Percentiles rank a stretch among this genome's conserved stretches.
These are phyloP conservation scores for Varanus salvator DNA, from an alignment of 2,113 vertebrate species.

Conservation along the genomic window DNA sequence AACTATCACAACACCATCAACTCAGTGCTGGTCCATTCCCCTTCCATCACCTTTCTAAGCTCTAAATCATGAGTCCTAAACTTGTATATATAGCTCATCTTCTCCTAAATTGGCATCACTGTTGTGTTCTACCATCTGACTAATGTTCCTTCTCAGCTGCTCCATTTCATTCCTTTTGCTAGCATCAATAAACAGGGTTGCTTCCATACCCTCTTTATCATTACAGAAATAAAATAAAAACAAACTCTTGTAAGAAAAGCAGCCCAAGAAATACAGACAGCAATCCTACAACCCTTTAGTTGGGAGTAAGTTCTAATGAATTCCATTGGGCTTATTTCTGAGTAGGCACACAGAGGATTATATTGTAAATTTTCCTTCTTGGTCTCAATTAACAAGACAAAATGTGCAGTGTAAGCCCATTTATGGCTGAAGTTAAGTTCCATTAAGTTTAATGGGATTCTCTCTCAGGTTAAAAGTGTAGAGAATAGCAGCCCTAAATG, in stretches of 20 bases:
- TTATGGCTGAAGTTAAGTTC: not conserved
- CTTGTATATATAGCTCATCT: not conserved
- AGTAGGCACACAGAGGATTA: not conserved
- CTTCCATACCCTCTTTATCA: conserved; percentile 34
- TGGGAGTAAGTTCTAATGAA: not conserved
- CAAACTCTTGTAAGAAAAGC: not conserved
- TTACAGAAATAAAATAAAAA: not conserved
- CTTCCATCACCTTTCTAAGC: not conserved
- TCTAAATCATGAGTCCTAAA: not conserved
- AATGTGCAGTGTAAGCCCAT: not conserved
- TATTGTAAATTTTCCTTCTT: not conserved
- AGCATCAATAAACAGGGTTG: conserved; percentile 9
- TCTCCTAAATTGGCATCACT: not conserved
- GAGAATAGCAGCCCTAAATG: not conserved
- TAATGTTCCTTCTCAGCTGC: conserved; percentile 10
- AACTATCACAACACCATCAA: not conserved
- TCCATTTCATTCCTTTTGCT: conserved; percentile 25
- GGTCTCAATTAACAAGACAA: not conserved
- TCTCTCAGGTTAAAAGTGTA: not conserved
- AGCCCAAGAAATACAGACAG: not conserved
- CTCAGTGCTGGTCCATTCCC: not conserved
- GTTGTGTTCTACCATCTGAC: not conserved
- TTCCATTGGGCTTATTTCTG: not conserved
- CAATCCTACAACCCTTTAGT: not conserved
- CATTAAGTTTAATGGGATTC: not conserved